These are phyloP conservation scores for Mastomys natalensis DNA, from an alignment of 2,113 vertebrate species.

Conservation along the genomic window DNA sequence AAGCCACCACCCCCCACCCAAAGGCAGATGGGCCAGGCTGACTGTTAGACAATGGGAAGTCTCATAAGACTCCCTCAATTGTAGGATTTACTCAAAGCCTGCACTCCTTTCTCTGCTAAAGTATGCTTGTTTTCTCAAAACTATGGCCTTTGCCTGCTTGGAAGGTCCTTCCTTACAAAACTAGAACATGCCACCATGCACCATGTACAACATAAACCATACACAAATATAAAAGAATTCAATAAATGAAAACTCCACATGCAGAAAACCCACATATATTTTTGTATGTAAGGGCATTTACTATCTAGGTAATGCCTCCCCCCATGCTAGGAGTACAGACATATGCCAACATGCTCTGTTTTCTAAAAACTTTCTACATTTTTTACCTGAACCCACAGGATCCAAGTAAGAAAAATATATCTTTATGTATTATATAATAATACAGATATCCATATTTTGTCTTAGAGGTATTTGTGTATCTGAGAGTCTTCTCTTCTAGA, in stretches of 20 bases:
- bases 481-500: conserved; percentile 7
- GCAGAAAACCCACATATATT: conserved; percentile 1
- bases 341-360: not conserved
- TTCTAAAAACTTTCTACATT: not conserved
- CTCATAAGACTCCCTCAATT: not conserved
- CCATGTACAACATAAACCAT: not conserved
- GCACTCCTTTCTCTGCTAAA: not conserved
- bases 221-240: not conserved
- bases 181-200: not conserved
- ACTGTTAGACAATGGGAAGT: not conserved
- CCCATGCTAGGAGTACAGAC: not conserved
- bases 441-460: not conserved
- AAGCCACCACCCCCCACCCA: not conserved
- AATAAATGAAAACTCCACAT: not conserved
- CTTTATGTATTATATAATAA: not conserved
- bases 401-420: not conserved
- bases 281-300: not conserved
- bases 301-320: not conserved
- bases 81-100: not conserved
- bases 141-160: not conserved
- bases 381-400: not conserved
- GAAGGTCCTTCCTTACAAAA: not conserved
- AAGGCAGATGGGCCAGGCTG: too few species aligned
- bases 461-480: not conserved
- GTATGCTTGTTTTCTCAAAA: not conserved